phyloP scores from a whole-genome alignment of 2,113 vertebrate species.

The Sisor rabdophorus region DNA sequence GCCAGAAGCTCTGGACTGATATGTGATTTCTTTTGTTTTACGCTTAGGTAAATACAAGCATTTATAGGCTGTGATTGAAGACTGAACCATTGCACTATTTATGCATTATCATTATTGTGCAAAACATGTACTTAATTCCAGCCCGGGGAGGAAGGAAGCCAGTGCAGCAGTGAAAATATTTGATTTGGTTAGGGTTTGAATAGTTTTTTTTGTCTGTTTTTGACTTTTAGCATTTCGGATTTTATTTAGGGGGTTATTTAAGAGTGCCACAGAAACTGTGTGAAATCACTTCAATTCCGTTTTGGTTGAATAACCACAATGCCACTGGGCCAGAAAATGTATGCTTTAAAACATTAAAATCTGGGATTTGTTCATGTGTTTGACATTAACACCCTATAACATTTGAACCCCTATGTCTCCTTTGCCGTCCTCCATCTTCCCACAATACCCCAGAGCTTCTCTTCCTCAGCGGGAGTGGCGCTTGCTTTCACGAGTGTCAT shows the following conservation, averaged over 20 bases:
- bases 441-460: conserved; percentile 51
- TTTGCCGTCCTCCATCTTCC: conserved; percentile 46
- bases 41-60: conserved; percentile 28
- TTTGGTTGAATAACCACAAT: conserved; percentile 17
- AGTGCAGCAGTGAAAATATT: conserved; percentile 25
- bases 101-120: neutral
- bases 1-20: conserved; percentile 37
- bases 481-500: conserved; percentile 50
- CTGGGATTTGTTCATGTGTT: conserved; percentile 21
- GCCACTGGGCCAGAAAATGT: conserved; percentile 3
- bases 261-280: neutral
- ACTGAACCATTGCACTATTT: conserved; percentile 9
- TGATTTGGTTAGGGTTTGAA: conserved; percentile 36
- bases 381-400: conserved; percentile 29
- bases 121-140: conserved; percentile 31
- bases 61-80: conserved; percentile 15
- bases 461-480: conserved; percentile 48
- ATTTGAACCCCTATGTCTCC: neutral
- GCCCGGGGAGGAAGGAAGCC: conserved; percentile 29
- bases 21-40: conserved; percentile 26
- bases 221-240: neutral
- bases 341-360: conserved; percentile 18
- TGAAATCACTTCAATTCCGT: neutral
- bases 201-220: conserved; percentile 29
- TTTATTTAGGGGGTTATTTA: neutral